Percentiles rank a stretch among this genome's conserved stretches.
These are phyloP conservation scores for Sycophila texana DNA, from an alignment of 2,888 invertebrate genomes.

Conservation along the genomic window DNA sequence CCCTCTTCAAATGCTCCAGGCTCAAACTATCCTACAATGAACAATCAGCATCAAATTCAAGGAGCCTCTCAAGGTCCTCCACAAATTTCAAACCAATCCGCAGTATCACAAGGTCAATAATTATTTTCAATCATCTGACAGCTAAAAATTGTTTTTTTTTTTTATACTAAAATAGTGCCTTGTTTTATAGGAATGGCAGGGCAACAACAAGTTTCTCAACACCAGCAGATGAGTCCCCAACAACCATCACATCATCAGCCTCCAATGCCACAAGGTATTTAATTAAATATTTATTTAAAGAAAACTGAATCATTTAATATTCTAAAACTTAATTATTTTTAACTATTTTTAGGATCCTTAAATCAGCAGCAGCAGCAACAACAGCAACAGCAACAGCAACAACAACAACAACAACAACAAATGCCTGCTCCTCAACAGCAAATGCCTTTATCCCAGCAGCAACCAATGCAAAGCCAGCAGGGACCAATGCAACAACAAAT, in stretches of 20 bases:
- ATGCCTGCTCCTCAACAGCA: slow-evolving; percentile 54
- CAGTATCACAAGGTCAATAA: slow-evolving; percentile 33
- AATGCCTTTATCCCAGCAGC: slow-evolving; percentile 50
- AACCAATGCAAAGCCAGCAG: slow-evolving; percentile 53
- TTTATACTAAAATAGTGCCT: background rate
- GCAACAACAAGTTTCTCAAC: slow-evolving; percentile 21
- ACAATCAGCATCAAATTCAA: slow-evolving; percentile 59
- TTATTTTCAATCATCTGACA: background rate
- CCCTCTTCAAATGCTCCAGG: slow-evolving; percentile 60
- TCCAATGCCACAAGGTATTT: slow-evolving; percentile 41
- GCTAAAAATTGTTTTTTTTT: slow-evolving; percentile 10
- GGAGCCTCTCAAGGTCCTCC: slow-evolving; percentile 66
- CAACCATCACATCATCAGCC: slow-evolving; percentile 45
- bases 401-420: slow-evolving; percentile 64
- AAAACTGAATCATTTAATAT: background rate
- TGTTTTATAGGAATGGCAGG: slow-evolving; percentile 11
- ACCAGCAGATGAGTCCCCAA: slow-evolving; percentile 31
- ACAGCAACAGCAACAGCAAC: slow-evolving; percentile 65
- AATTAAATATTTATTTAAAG: background rate
- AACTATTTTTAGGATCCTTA: slow-evolving; percentile 31
- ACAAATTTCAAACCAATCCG: slow-evolving; percentile 49
- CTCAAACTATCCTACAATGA: slow-evolving; percentile 66
- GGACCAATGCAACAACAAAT: slow-evolving; percentile 48
- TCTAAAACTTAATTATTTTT: background rate
- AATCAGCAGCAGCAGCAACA: slow-evolving; percentile 56